A percentile compares a stretch with the other conserved stretches of the same genome.
phyloP scores from a whole-genome alignment of 2,888 invertebrate species.

The Lochmaea crataegi region DNA sequence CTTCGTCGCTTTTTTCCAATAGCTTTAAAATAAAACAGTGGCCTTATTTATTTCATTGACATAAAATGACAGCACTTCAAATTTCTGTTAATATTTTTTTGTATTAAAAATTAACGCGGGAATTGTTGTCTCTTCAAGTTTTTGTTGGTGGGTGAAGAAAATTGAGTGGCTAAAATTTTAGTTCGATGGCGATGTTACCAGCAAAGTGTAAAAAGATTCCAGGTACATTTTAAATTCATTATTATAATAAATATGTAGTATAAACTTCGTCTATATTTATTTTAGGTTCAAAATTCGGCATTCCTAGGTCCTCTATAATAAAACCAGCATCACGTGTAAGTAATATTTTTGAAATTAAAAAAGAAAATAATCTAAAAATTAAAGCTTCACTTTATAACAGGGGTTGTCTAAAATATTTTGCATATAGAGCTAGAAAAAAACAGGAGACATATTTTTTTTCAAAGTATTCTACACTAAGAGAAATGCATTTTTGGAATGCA shows the following conservation, averaged over 20 bases:
- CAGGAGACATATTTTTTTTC: too few species aligned
- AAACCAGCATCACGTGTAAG: background rate
- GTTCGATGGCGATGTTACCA: background rate
- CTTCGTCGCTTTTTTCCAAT: too few species aligned
- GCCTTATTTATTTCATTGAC: background rate
- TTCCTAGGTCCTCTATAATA: background rate
- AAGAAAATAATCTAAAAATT: too few species aligned
- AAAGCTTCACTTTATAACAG: too few species aligned
- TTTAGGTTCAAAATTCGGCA: slow-evolving; percentile 7
- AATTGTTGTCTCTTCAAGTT: background rate
- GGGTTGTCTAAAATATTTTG: too few species aligned
- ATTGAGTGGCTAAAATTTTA: background rate
- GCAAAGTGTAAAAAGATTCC: background rate
- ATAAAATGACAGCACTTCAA: background rate
- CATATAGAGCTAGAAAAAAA: too few species aligned
- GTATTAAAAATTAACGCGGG: background rate
- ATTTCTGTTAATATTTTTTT: background rate
- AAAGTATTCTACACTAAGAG: too few species aligned
- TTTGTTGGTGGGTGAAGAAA: background rate
- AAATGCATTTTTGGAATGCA: too few species aligned
- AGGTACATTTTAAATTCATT: background rate
- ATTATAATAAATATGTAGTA: background rate
- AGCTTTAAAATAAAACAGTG: too few species aligned
- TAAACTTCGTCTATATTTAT: background rate
- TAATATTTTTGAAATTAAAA: background rate